Conservation (phyloP, 2,797 vertebrate genomes). For the Calcarius lapponicus region DNA sequence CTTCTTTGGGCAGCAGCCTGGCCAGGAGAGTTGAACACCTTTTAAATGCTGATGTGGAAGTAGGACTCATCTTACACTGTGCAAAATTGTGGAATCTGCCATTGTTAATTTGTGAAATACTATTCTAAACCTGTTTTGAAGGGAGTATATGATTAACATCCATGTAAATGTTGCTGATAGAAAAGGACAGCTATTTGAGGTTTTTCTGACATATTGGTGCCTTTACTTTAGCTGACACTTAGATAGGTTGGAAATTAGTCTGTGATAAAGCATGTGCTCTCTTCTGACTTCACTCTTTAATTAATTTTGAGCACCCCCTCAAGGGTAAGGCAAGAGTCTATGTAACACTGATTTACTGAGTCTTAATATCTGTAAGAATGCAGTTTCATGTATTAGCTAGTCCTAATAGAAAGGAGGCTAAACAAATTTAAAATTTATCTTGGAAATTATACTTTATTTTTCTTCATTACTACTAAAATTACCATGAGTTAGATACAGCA, state of each 20-base stretch:
- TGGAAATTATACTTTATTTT: neutral
- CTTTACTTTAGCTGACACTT: neutral
- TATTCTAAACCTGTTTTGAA: neutral
- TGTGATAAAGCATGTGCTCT: neutral
- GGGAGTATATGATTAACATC: neutral
- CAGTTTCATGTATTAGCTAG: neutral
- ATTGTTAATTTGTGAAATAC: neutral
- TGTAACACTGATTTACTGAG: neutral
- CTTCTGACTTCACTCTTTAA: neutral
- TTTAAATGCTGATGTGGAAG: neutral
- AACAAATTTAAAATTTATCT: neutral
- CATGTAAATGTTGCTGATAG: neutral
- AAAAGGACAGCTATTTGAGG: neutral
- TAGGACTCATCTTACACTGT: neutral
- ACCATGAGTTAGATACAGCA: neutral
- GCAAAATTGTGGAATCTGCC: neutral
- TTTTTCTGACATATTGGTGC: neutral
- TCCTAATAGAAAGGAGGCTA: neutral
- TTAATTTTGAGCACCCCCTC: slow-evolving; percentile 6
- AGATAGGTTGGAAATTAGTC: neutral
- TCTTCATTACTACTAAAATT: neutral
- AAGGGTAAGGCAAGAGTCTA: neutral
- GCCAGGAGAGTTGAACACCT: neutral
- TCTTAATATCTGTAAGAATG: neutral
- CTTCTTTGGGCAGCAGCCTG: neutral